Evolutionary conservation across 2,888 invertebrate genomes (phyloP), one percentile per base, ranked within the genome.

Genomic region (Dicycla oo): DNA sequence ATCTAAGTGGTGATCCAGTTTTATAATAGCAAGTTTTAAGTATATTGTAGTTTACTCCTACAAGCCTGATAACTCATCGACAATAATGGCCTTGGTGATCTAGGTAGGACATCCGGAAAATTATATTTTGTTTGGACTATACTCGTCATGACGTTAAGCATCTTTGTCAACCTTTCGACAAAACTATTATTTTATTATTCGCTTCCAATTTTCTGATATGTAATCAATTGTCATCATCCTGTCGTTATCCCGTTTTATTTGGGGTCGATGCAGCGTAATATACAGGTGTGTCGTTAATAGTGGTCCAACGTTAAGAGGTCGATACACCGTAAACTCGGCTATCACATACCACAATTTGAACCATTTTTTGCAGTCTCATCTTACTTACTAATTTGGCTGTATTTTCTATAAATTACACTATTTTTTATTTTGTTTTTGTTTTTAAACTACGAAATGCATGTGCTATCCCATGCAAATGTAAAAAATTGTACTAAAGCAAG

Each of bases 1-100:
- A 56, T 56, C 40, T 62, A 23, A n/a, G 34, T 23, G 23, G 13
- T 69, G 43, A 30, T 43, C 18, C 20, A 13, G 2, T 72, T 70
- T 51, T 73, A 43, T n/a, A 51, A 34, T 26, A 45, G 23, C 8
- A n/a, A 60, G 43, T 49, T 10, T 43, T 4, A 5, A 0, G 3
- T 49, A n/a, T 20, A 20, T 23, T 26, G n/a, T 7, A 51, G 20
- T 15, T 40, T 30, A 38, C 7, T 26, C n/a, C n/a, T 4, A 47
- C 18, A 23, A 47, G 6, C 26, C 20, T 38, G 26, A 30, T 45
- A 57, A 13, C 13, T 18, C 18, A 38, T 64, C 4, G 34, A n/a
- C 15, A 30, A n/a, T 23, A 30, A 34, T 5, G 11, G 8, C n/a
- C n/a, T 23, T 23, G 0, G n/a, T 34, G 7, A 1, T 30, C 6